These are phyloP conservation scores for Candoia aspera DNA, from an alignment of 2,113 vertebrate genomes.

Conservation along the genomic window DNA sequence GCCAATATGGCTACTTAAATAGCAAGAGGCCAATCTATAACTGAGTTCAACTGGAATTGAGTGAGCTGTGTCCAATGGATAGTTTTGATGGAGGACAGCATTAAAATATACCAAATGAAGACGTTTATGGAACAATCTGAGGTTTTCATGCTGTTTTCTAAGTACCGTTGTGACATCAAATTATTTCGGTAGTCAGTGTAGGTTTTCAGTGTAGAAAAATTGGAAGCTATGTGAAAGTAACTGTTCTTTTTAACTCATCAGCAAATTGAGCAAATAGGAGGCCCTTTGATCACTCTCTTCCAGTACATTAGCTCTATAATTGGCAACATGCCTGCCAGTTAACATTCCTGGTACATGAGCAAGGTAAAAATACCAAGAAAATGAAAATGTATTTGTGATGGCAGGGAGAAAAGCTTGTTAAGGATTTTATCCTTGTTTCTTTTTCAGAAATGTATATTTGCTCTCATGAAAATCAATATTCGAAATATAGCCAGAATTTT, in stretches of 20 bases:
- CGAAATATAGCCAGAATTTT: not conserved
- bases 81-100: not conserved
- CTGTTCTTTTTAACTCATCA: conserved; percentile 12
- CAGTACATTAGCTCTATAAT: conserved; percentile 12
- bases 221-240: not conserved
- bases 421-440: not conserved
- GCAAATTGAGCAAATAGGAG: not conserved
- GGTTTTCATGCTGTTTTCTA: not conserved
- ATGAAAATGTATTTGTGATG: not conserved
- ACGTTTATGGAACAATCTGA: not conserved
- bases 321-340: conserved; percentile 3
- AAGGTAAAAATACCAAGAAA: conserved; percentile 3
- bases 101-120: not conserved
- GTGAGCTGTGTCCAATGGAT: not conserved
- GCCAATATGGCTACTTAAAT: too few relatives aligned
- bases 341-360: not conserved
- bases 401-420: not conserved
- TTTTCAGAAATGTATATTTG: not conserved
- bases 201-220: not conserved
- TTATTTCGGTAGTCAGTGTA: not conserved
- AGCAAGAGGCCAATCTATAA: not conserved
- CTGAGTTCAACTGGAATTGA: not conserved
- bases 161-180: not conserved
- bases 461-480: not conserved
- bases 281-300: not conserved